Evolutionary conservation across 2,113 vertebrate genomes (phyloP).

Genomic region (Larimichthys crocea): DNA sequence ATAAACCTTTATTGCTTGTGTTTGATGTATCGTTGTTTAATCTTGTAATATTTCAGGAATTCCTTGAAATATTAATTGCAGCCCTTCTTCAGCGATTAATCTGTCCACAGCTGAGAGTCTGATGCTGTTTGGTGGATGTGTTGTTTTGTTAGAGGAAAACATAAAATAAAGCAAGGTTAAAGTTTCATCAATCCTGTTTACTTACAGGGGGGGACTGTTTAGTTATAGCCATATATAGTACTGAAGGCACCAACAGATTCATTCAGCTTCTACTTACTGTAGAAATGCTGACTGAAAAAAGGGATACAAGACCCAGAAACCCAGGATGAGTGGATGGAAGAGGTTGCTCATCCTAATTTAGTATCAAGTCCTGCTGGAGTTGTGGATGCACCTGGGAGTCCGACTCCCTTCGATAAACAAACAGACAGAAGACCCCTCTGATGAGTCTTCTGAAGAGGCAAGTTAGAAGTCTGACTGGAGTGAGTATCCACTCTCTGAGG

Average conservation of each 20-base stretch:
- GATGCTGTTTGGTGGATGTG: not conserved
- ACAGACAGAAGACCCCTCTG: constrained; percentile 8
- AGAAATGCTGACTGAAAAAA: constrained; percentile 15
- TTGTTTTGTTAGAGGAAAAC: not conserved
- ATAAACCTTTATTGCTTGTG: not conserved
- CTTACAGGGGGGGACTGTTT: not conserved
- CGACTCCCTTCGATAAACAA: constrained; percentile 5
- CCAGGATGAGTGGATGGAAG: not conserved
- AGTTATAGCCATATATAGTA: not conserved
- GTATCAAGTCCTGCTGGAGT: not conserved
- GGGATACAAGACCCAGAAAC: not conserved
- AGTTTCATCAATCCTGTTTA: not conserved
- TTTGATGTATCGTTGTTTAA: not conserved
- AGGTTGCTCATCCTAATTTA: constrained; percentile 4
- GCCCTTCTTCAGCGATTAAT: not conserved
- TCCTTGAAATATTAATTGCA: not conserved
- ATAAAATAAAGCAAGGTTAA: not conserved
- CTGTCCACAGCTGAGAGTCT: not conserved
- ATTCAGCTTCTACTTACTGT: not conserved
- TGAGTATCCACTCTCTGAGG: not conserved
- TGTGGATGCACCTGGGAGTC: not conserved
- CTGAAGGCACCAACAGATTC: not conserved
- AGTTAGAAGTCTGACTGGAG: constrained; percentile 9
- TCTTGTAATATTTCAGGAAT: not conserved
- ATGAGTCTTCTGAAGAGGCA: constrained; percentile 9